Evolutionary conservation across 2,888 invertebrate genomes (phyloP).

Genomic region (Diarsia dahlii): DNA sequence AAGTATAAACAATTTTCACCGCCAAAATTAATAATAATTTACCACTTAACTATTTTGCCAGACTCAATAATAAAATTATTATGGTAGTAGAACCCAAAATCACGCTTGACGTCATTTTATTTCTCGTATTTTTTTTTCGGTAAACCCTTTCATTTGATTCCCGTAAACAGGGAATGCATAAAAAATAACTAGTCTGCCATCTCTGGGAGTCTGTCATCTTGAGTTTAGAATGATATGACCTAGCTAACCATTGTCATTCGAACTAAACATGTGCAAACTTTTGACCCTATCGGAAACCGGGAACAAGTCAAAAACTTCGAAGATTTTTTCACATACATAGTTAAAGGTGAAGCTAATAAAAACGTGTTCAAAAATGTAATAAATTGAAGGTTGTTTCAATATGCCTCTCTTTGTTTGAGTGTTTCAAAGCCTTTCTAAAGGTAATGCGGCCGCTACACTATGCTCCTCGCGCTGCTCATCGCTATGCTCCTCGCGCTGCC

Average conservation of each 20-base stretch:
- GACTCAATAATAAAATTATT: background rate
- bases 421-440: background rate
- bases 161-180: background rate
- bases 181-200: background rate
- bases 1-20: conserved; percentile 4
- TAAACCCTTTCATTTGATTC: background rate
- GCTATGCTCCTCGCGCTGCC: too few relatives aligned
- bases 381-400: conserved; percentile 5
- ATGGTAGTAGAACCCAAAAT: background rate
- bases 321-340: background rate
- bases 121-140: background rate
- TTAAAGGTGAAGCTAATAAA: background rate
- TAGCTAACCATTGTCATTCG: background rate
- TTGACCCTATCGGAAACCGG: background rate
- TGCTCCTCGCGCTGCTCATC: too few relatives aligned
- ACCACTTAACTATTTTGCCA: too few relatives aligned
- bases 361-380: background rate
- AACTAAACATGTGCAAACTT: background rate
- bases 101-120: background rate
- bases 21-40: too few relatives aligned
- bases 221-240: background rate
- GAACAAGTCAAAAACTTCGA: background rate
- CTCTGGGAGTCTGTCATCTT: background rate
- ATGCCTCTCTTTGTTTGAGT: background rate
- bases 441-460: too few relatives aligned